Base-by-base conservation (phyloP, 1,140 invertebrate genomes). In the Leptinotarsa defecta region DNA sequence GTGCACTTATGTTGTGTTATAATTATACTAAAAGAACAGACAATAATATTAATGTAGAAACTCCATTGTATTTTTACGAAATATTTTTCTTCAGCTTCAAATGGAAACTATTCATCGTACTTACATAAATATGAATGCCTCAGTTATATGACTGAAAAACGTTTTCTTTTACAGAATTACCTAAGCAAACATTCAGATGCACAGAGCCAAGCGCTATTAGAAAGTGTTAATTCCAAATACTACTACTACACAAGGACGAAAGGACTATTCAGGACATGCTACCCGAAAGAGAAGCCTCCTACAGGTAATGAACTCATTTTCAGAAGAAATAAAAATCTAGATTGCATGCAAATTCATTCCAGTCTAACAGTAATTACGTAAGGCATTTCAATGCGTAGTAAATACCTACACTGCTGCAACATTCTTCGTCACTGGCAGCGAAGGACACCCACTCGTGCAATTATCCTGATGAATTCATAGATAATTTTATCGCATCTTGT, bases 231-330 rank as follows among this genome's bases (percentile, higher is more conserved):
- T 84, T 89, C 89, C 69, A 95, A 95, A 86, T 95, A 94, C 85
- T 95, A 91, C 83, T 95, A 92, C 85, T 96, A 91, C 86, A 94
- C 94, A 52, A 91, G 95, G 83, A 96, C 94, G 78, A 91, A 95
- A 82, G 96, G 96, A 81, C 88, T 97, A 4, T 97, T 97, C 88
- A 89, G 95, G 82, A 92, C 95, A 86, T 97, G 95, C 83, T 97
- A 95, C 85, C 94, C 94, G 24, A 95, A 95, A 86, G 94, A 96
- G 83, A 90, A 93, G 79, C 94, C 94, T 64, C 93, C 93, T 22
- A 91, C 91, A 84, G 93, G 94, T 96, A 89, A 91, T 88, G 1
- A 17, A 57, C 2, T 57, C 15, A 57, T 57, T 57, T 57, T 13
- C 6, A 57, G 15, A 0, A 19, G n/a, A 57, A 57, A 57, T 57